A percentile compares a stretch with the other conserved stretches of the same genome.
Evolutionary conservation across 2,113 vertebrate genomes (phyloP).

Genomic region (Scomber colias): DNA sequence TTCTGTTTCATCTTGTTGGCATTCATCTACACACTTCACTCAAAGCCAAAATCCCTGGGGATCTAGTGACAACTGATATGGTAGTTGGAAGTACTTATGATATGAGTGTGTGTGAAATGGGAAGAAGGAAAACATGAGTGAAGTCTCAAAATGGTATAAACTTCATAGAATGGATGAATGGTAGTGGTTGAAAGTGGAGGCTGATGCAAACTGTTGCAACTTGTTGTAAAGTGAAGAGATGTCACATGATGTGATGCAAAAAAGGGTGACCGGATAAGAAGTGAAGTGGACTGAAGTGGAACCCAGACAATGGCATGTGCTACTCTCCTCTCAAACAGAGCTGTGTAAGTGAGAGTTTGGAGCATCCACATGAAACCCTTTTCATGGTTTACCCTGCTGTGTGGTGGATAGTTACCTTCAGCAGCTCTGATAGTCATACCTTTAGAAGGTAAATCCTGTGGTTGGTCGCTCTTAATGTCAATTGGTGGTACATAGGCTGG

Average conservation of each 20-base stretch:
- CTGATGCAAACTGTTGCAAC: slow-evolving; percentile 33
- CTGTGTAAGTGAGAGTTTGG: slow-evolving; percentile 3
- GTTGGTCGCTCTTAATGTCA: slow-evolving; percentile 80
- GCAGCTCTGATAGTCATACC: slow-evolving; percentile 84
- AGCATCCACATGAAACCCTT: slow-evolving; percentile 18
- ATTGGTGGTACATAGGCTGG: slow-evolving; percentile 81
- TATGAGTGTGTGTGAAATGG: slow-evolving; percentile 59
- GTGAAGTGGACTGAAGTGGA: slow-evolving; percentile 38
- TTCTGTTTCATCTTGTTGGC: background rate
- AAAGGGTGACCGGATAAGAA: slow-evolving; percentile 28
- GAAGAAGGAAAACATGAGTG: slow-evolving; percentile 34
- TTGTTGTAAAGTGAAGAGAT: slow-evolving; percentile 40
- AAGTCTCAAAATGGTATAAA: slow-evolving; percentile 44
- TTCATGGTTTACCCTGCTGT: background rate
- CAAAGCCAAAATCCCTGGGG: slow-evolving; percentile 39
- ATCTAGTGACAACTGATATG: slow-evolving; percentile 44
- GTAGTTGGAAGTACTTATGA: slow-evolving; percentile 33
- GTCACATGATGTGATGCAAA: slow-evolving; percentile 53
- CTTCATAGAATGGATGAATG: slow-evolving; percentile 50
- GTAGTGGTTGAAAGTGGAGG: slow-evolving; percentile 42
- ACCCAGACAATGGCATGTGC: slow-evolving; percentile 78
- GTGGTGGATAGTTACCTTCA: slow-evolving; percentile 53
- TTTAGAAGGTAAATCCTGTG: slow-evolving; percentile 89
- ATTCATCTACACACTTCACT: background rate
- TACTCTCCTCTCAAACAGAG: slow-evolving; percentile 34